These are phyloP conservation scores for Montifringilla adamsi DNA, from an alignment of 2,113 vertebrate species.

Conservation along the genomic window DNA sequence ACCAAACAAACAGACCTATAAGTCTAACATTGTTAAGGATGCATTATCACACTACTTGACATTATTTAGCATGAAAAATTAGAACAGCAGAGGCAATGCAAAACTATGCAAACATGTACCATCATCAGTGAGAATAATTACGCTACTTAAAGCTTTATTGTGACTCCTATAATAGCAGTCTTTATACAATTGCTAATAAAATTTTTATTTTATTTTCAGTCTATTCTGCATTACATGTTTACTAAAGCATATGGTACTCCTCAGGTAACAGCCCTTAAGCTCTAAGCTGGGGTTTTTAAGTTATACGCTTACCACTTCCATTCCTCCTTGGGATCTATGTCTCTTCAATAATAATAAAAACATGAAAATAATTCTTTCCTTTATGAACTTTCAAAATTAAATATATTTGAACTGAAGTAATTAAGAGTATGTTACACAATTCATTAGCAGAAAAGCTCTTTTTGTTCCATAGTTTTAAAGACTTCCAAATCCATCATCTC, in stretches of 20 bases:
- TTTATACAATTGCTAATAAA: background rate
- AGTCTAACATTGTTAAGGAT: background rate
- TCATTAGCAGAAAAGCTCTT: background rate
- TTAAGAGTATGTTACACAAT: background rate
- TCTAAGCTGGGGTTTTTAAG: background rate
- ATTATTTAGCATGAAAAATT: background rate
- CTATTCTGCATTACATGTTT: background rate
- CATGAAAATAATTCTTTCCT: background rate
- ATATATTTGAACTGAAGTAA: background rate
- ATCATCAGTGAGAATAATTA: background rate
- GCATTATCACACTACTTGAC: background rate
- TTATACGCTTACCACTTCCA: background rate
- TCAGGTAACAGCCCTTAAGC: background rate
- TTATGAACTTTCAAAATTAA: background rate
- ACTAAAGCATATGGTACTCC: background rate
- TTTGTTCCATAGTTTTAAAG: background rate
- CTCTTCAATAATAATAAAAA: background rate
- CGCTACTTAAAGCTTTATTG: background rate
- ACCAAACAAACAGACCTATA: background rate
- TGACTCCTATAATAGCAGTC: background rate
- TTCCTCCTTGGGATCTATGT: background rate
- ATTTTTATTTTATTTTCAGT: background rate
- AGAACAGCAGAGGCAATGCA: background rate
- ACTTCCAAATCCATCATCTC: background rate
- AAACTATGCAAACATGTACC: background rate